phyloP scores from a whole-genome alignment of 2,797 vertebrate species.

The Discoglossus pictus region DNA sequence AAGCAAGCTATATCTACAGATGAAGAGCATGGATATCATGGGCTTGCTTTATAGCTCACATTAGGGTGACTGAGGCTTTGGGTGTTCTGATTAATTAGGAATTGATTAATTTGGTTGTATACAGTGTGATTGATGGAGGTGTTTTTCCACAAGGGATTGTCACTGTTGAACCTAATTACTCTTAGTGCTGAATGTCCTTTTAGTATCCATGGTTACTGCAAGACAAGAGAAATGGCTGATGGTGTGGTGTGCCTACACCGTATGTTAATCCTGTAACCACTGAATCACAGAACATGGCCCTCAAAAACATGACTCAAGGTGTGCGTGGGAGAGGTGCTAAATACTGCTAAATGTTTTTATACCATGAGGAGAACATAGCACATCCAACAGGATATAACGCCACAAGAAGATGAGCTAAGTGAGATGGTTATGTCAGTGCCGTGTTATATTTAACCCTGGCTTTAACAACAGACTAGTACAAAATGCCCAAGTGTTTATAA shows the following conservation, averaged over 20 bases:
- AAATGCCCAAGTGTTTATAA: too few species aligned
- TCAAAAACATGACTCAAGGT: slow-evolving; percentile 14
- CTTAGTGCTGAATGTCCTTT: slow-evolving; percentile 20
- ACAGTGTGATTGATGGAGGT: too few species aligned
- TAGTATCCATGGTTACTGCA: slow-evolving; percentile 33
- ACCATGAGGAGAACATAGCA: slow-evolving; percentile 10
- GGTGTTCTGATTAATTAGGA: too few species aligned
- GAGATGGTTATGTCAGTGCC: neutral
- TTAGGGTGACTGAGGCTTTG: too few species aligned
- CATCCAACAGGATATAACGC: neutral
- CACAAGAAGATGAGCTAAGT: neutral
- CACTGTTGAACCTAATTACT: slow-evolving; percentile 1
- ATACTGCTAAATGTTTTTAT: slow-evolving; percentile 1
- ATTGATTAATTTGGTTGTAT: too few species aligned
- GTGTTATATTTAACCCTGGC: neutral
- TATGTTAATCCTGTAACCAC: too few species aligned
- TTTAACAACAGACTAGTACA: neutral
- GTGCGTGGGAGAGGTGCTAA: slow-evolving; percentile 35
- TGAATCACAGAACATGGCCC: slow-evolving; percentile 13
- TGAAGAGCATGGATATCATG: too few species aligned
- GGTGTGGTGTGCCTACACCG: slow-evolving; percentile 6
- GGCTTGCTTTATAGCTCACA: too few species aligned
- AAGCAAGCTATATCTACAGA: too few species aligned
- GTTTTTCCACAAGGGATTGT: too few species aligned
- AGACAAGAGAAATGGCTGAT: slow-evolving; percentile 25